These are phyloP conservation scores for Mustelus asterias DNA, from an alignment of 2,113 vertebrate genomes.

Conservation along the genomic window DNA sequence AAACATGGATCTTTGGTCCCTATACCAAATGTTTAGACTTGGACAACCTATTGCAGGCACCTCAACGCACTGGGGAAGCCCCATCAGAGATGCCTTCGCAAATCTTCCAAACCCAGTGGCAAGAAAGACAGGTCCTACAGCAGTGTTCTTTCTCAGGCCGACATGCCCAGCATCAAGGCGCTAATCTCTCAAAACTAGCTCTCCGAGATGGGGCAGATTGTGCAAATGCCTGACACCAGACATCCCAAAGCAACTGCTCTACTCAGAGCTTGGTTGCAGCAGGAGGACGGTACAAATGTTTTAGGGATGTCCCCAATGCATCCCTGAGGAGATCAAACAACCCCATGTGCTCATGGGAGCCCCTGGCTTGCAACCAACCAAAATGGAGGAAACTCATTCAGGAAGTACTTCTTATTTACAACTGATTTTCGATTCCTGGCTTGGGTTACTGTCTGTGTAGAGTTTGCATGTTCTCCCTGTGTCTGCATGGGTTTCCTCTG, in stretches of 20 bases:
- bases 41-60: neutral
- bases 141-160: too few relatives aligned
- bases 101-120: neutral
- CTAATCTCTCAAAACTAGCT: neutral
- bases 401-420: neutral
- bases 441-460: too few relatives aligned
- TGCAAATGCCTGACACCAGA: neutral
- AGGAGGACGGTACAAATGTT: neutral
- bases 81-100: too few relatives aligned
- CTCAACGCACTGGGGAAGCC: neutral
- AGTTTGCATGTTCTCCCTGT: too few relatives aligned
- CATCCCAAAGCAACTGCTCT: neutral
- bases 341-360: too few relatives aligned
- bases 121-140: too few relatives aligned
- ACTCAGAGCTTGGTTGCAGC: neutral
- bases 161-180: neutral
- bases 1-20: neutral
- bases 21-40: neutral
- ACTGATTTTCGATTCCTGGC: too few relatives aligned
- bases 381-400: neutral
- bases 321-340: neutral
- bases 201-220: neutral
- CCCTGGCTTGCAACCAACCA: neutral
- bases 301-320: neutral
- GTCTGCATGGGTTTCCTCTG: too few relatives aligned